phyloP scores from a whole-genome alignment of 2,888 invertebrate species.

The Homarus gammarus region DNA sequence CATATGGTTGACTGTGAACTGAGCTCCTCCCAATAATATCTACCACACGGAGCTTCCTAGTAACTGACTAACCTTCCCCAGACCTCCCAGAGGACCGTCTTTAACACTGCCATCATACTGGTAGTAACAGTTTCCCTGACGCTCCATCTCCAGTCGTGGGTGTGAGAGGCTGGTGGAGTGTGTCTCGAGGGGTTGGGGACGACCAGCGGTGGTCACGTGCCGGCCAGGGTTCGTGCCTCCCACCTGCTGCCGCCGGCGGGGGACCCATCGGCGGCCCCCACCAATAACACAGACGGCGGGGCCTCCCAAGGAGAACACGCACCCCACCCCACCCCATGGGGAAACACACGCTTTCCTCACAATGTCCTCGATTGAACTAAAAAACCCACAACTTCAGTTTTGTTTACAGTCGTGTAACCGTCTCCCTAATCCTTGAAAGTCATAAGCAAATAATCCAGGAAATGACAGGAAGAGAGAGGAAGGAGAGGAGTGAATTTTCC shows the following conservation, averaged over 20 bases:
- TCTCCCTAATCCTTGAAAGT: not conserved
- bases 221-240: not conserved
- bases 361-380: not conserved
- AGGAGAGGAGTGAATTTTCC: not conserved
- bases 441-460: not conserved
- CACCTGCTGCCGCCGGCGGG: not conserved
- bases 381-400: not conserved
- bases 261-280: not conserved
- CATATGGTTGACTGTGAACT: too few species aligned
- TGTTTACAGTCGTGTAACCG: not conserved
- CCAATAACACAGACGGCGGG: not conserved
- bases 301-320: not conserved
- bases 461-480: too few species aligned
- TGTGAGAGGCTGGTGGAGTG: not conserved
- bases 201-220: not conserved
- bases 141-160: too few species aligned
- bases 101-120: too few species aligned
- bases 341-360: not conserved
- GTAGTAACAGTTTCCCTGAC: too few species aligned
- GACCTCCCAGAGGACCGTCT: too few species aligned
- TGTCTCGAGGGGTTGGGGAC: not conserved
- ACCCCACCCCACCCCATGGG: not conserved
- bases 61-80: too few species aligned
- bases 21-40: too few species aligned
- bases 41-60: too few species aligned